Base-by-base conservation (phyloP, 2,888 invertebrate genomes). In the Beris chalybata region DNA sequence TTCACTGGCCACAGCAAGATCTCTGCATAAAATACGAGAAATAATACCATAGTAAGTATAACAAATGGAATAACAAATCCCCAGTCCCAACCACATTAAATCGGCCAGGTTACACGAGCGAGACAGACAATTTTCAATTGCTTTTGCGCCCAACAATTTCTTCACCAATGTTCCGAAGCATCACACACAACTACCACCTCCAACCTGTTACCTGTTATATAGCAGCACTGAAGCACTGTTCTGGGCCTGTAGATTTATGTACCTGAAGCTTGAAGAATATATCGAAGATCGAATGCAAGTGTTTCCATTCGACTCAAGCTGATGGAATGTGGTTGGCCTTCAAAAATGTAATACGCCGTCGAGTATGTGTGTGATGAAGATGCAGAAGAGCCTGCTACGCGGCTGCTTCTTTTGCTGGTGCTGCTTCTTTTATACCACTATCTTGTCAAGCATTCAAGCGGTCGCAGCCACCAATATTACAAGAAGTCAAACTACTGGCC, bases 281-380 rank as follows among this genome's bases (percentile, higher is more conserved):
- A 15, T 32, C 52, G 52, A 32, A 52, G 61, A 50, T 31, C 61
- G 61, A 61, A 61, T 61, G 61, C 61, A 61, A 64, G 66, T 66
- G 63, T 63, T 68, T 65, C 68, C 59, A 56, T 68, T 63, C 56
- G 68, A 57, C 56, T 65, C 55, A 65, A 65, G 52, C 63, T 32
- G 48, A 44, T 68, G 68, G 70, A 70, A 70, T 70, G 70, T 61
- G 68, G 70, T 65, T 68, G 66, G 70, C 70, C 70, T 70, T 70
- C 70, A 70, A 70, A 70, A 69, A 69, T 69, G 58, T 69, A 65
- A 66, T 65, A 65, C 61, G 61, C 61, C 52, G 38, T 61, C 38
- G 50, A 29, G 61, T 32, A 38, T 61, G 50, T 52, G 50, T 43
- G 52, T 38, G 38, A 38, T 38, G 38, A 38, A 38, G 38, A 38